phyloP scores from a whole-genome alignment of 2,113 vertebrate species.

The Eublepharis macularius region DNA sequence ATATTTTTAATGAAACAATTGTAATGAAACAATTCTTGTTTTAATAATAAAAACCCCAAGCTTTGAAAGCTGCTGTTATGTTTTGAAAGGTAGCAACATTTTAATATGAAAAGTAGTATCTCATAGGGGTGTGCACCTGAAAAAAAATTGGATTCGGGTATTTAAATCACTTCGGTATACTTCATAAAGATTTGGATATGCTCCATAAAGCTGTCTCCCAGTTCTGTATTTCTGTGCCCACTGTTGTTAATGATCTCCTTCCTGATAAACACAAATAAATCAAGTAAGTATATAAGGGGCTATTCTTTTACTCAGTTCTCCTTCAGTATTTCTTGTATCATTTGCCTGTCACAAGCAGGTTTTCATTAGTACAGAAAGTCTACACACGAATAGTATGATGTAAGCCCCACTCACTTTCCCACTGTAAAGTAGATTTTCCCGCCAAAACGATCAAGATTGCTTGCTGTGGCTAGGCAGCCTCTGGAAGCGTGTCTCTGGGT shows the following conservation, averaged over 20 bases:
- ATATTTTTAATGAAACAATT: not conserved
- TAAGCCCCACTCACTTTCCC: too few species aligned
- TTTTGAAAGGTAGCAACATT: fast-evolving
- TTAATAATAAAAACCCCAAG: conserved; percentile 11
- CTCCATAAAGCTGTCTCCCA: too few species aligned
- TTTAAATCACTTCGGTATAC: too few species aligned
- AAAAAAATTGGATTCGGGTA: conserved; percentile 19
- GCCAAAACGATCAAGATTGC: too few species aligned
- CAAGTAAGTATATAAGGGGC: not conserved
- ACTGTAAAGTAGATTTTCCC: too few species aligned
- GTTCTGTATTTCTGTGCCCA: not conserved
- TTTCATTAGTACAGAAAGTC: not conserved
- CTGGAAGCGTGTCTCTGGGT: too few species aligned
- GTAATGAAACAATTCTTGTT: not conserved
- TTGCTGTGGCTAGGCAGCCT: too few species aligned
- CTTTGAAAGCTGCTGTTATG: not conserved
- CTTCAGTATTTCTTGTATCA: not conserved
- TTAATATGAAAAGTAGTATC: not conserved
- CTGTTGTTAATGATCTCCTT: too few species aligned
- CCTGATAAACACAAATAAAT: not conserved
- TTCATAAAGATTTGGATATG: too few species aligned
- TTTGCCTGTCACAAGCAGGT: not conserved
- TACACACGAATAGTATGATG: too few species aligned
- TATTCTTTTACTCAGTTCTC: not conserved
- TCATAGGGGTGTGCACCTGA: too few species aligned